Base-by-base conservation (phyloP, 2,888 invertebrate species). In the Serripes groenlandicus region DNA sequence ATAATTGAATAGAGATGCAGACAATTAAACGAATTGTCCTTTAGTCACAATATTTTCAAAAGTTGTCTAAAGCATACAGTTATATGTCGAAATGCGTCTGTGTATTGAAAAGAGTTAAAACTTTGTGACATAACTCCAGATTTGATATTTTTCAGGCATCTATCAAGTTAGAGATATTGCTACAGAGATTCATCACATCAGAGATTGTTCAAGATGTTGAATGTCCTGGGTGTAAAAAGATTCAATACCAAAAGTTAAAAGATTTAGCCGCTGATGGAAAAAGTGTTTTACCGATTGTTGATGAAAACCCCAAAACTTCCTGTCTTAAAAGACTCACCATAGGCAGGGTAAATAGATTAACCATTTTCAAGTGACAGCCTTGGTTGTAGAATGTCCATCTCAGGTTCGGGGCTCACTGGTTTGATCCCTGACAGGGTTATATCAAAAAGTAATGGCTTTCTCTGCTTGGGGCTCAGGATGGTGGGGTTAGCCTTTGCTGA, bases 171-270 rank as follows among this genome's bases (percentile, higher is more conserved):
- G 96, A 96, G 92, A 95, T 98, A 66, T 95, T 98, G 49, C 96
- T 94, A 23, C 88, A 97, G 26, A 97, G 97, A 89, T 98, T 97
- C 95, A 97, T 98, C 0, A 97, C 97, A 7, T 97, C 97, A 1
- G 98, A 98, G 95, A 96, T 97, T 89, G 96, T 99, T 82, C 96
- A 96, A 83, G 97, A 97, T 90, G 98, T 98, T 37, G 96, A 97
- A 88, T 99, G 98, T 95, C 96, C 96, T 86, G 96, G 96, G 79
- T 98, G 98, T 94, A 88, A 72, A 15, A 86, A 86, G 68, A 82
- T 74, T 66, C 75, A 86, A 68, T 15, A 42, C 9, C 77, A 75
- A 80, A 88, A 80, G 52, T 66, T 66, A 66, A 23, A 42, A 4
- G 66, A 66, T 58, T 73, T 42, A 23, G 56, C 49, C 81, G 75